Evolutionary conservation across 2,888 invertebrate species (phyloP).

Genomic region (Argyresthia goedartella): DNA sequence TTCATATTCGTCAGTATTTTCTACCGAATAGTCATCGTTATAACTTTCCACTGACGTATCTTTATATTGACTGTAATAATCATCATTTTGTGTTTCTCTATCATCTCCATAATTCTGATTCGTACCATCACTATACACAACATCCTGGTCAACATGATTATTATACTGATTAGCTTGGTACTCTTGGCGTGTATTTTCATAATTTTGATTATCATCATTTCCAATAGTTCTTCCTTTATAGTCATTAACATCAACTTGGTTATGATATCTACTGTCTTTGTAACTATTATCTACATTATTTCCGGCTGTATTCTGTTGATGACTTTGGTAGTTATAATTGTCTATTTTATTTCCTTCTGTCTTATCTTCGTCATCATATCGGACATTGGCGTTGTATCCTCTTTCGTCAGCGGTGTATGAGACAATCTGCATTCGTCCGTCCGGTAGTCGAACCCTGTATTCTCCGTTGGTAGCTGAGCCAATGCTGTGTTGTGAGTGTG

Average conservation of each 20-base stretch:
- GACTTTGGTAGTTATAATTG: conserved; percentile 10
- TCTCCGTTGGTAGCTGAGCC: conserved; percentile 76
- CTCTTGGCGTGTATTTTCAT: background rate
- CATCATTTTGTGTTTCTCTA: conserved; percentile 15
- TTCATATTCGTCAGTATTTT: conserved; percentile 29
- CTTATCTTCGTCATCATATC: conserved; percentile 63
- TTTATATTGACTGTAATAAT: conserved; percentile 29
- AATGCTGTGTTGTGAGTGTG: conserved; percentile 73
- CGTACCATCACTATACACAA: too few species aligned
- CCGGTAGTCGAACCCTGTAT: conserved; percentile 77
- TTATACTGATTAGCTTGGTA: conserved; percentile 11
- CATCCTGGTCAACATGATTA: background rate
- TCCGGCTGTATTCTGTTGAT: background rate
- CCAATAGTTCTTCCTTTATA: conserved; percentile 11
- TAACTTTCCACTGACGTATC: conserved; percentile 43
- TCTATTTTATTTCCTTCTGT: conserved; percentile 20
- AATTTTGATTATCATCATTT: background rate
- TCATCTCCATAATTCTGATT: conserved; percentile 11
- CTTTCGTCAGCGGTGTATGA: conserved; percentile 77
- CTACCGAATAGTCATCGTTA: conserved; percentile 39
- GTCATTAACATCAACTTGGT: conserved; percentile 12
- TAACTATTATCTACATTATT: background rate
- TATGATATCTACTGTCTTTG: conserved; percentile 4
- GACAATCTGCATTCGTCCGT: conserved; percentile 75
- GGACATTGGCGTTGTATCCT: conserved; percentile 76